Evolutionary conservation across 2,888 invertebrate genomes (phyloP).

Genomic region (Corbicula japonica): DNA sequence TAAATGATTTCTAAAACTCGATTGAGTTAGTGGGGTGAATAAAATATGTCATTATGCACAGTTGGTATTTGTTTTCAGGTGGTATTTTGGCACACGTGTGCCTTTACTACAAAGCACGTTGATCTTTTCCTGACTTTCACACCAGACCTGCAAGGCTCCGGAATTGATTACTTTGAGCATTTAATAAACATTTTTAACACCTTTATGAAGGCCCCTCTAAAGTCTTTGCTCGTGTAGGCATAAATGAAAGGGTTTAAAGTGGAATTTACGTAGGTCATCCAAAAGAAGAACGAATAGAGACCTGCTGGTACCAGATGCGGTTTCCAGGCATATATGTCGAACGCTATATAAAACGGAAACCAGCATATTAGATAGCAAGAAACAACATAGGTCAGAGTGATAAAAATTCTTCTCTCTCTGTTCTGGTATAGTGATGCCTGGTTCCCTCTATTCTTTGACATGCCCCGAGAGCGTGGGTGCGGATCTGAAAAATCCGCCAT

Average conservation of each 20-base stretch:
- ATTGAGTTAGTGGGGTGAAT: too few species aligned
- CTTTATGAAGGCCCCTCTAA: slow-evolving; percentile 55
- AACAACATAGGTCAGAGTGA: slow-evolving; percentile 60
- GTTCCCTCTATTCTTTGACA: not conserved
- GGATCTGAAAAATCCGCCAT: too few species aligned
- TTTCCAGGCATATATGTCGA: slow-evolving; percentile 64
- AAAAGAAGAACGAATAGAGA: slow-evolving; percentile 66
- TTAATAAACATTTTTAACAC: slow-evolving; percentile 31
- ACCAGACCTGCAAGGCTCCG: too few species aligned
- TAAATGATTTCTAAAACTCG: too few species aligned
- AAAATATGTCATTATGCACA: too few species aligned
- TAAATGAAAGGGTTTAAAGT: slow-evolving; percentile 68
- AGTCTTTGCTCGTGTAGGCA: slow-evolving; percentile 66
- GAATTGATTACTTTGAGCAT: too few species aligned
- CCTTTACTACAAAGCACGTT: too few species aligned
- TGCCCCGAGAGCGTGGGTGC: too few species aligned
- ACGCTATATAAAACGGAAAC: slow-evolving; percentile 69
- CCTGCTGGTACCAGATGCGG: slow-evolving; percentile 59
- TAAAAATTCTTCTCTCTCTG: slow-evolving; percentile 59
- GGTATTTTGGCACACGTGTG: too few species aligned
- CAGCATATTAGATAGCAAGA: slow-evolving; percentile 63
- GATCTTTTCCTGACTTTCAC: too few species aligned
- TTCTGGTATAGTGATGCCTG: too few species aligned
- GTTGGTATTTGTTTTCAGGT: too few species aligned
- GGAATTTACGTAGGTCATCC: slow-evolving; percentile 69